A percentile compares a stretch with the other conserved stretches of the same genome.
Evolutionary conservation across 2,888 invertebrate genomes (phyloP).

Genomic region (Flexamia atlantica): DNA sequence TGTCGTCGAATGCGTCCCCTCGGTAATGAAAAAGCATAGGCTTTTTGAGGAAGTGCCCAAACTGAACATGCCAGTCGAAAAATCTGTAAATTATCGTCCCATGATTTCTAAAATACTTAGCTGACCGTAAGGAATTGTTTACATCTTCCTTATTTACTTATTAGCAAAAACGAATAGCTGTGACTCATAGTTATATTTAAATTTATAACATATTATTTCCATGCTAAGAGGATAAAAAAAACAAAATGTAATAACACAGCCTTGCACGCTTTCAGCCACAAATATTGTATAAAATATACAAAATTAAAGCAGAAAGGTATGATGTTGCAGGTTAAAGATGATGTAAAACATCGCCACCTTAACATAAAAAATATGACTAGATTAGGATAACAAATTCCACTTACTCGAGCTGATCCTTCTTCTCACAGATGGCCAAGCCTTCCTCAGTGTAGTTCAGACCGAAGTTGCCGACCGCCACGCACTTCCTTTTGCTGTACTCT

Average conservation of each 20-base stretch:
- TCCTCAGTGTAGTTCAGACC: not conserved
- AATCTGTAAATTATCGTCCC: slow-evolving; percentile 1
- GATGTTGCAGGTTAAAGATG: too few relatives aligned
- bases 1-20: not conserved
- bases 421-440: not conserved
- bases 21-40: not conserved
- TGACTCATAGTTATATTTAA: too few relatives aligned
- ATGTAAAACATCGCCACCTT: too few relatives aligned
- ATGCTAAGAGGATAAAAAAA: too few relatives aligned
- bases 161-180: too few relatives aligned
- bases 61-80: slow-evolving; percentile 28
- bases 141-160: not conserved
- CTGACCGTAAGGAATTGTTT: not conserved
- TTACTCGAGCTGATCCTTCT: slow-evolving; percentile 33
- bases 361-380: too few relatives aligned
- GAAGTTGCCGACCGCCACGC: not conserved
- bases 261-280: too few relatives aligned
- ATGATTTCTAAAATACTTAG: not conserved
- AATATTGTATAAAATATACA: too few relatives aligned
- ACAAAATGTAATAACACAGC: too few relatives aligned
- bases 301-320: too few relatives aligned
- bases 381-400: too few relatives aligned
- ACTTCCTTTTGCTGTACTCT: slow-evolving; percentile 12
- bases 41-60: not conserved
- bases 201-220: too few relatives aligned